Evolutionary conservation across 1,140 invertebrate species (phyloP), one percentile per base, ranked within the genome.

Genomic region (Leptopilina boulardi): DNA sequence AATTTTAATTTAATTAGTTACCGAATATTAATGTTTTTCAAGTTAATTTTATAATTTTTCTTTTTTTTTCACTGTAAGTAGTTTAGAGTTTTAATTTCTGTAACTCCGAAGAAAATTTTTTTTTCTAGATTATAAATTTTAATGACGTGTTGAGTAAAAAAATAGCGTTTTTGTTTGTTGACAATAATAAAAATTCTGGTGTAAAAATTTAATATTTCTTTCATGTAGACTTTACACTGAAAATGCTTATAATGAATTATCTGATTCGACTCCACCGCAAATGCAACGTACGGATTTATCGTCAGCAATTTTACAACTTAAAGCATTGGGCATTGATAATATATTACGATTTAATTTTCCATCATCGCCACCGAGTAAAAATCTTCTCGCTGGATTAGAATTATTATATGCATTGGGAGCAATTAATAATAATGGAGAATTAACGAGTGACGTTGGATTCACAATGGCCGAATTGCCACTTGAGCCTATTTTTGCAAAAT

Each of bases 291-390:
- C 94, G 70, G 97, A 98, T 86, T 91, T 99, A 70, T 95, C 96
- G 9, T 93, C 94, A 1, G 95, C 96, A 3, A 93, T 99, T 56
- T 89, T 99, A 2, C 97, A 98, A 87, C 87, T 99, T 9, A 99
- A 99, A 92, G 97, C 98, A 3, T 89, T 99, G 0, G 98, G 98
- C 0, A 98, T 99, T 72, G 94, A 96, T 76, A 99, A 99, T 88
- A 93, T 97, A 34, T 86, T 97, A 9, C 92, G 95, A 80, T 97
- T 98, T 85, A 94, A 95, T 84, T 97, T 97, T 87, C 95, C 96
- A 0, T 96, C 95, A 0, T 94, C 97, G 0, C 98, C 98, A 0
- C 97, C 98, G 0, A 95, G 97, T 3, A 94, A 95, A 86, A 96
- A 97, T 90, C 91, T 99, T n/a, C 91, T 98, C 0, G 91, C 94